Conservation (phyloP, 2,113 vertebrate genomes). For the Entelurus aequoreus region DNA sequence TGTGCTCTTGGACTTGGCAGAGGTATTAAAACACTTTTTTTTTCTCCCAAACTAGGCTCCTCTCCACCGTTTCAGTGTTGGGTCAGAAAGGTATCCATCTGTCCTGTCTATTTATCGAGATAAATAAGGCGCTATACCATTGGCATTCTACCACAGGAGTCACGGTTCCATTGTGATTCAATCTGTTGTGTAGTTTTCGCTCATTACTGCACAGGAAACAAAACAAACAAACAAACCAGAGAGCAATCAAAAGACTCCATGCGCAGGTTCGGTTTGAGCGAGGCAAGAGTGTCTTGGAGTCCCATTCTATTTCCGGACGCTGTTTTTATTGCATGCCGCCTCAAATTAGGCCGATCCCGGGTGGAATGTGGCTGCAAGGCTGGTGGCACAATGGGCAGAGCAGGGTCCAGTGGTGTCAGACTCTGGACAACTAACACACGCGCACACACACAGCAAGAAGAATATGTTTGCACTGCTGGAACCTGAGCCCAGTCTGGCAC, state of each 20-base stretch:
- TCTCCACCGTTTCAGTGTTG: no score
- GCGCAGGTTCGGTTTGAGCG: not conserved
- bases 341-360: slow-evolving; percentile 57
- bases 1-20: no score
- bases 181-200: slow-evolving; percentile 32
- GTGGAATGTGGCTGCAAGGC: slow-evolving; percentile 50
- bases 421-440: slow-evolving; percentile 41
- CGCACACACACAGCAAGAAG: slow-evolving; percentile 54
- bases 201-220: slow-evolving; percentile 13
- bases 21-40: no score
- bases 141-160: no score
- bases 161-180: no score
- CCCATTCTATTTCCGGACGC: slow-evolving; percentile 51
- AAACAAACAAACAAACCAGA: not conserved
- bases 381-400: slow-evolving; percentile 52
- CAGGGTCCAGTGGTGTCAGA: slow-evolving; percentile 47
- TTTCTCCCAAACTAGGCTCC: no score
- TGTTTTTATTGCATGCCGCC: slow-evolving; percentile 57
- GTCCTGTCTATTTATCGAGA: no score
- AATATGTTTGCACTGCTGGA: slow-evolving; percentile 57
- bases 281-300: slow-evolving; percentile 10
- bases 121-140: no score
- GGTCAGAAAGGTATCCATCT: no score
- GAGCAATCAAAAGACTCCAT: not conserved
- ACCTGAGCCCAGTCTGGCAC: slow-evolving; percentile 26